Evolutionary conservation across 2,888 invertebrate species (phyloP).

Genomic region (Cyrtodaria siliqua): DNA sequence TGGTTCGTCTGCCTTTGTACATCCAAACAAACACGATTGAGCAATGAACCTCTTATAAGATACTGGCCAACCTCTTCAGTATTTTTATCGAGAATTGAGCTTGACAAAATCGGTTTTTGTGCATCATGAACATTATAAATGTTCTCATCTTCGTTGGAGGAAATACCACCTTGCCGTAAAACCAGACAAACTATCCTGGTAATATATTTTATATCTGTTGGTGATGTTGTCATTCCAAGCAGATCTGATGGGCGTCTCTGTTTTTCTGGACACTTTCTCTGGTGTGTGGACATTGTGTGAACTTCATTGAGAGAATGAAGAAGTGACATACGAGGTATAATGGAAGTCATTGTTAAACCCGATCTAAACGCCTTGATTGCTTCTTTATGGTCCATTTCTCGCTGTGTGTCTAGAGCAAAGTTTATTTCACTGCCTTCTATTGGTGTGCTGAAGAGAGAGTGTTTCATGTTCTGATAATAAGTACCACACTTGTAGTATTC

Average conservation of each 20-base stretch:
- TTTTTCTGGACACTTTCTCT: too few species aligned
- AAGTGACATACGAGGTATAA: conserved; percentile 27
- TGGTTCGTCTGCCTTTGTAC: too few species aligned
- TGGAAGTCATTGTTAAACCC: conserved; percentile 9
- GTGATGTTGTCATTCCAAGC: conserved; percentile 13
- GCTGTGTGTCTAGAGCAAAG: conserved; percentile 50
- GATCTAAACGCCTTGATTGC: conserved; percentile 19
- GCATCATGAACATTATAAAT: conserved; percentile 20
- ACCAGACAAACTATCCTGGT: conserved; percentile 21
- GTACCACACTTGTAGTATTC: conserved; percentile 36
- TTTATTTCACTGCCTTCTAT: conserved; percentile 30
- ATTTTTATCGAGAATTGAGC: too few species aligned
- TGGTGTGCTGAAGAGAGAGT: conserved; percentile 41
- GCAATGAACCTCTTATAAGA: too few species aligned
- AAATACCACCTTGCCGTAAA: conserved; percentile 16
- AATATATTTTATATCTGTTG: conserved; percentile 38
- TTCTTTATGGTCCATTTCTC: conserved; percentile 26
- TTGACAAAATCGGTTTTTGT: too few species aligned
- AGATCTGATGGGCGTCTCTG: not conserved
- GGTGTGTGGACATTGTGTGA: not conserved
- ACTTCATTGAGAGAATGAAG: conserved; percentile 27
- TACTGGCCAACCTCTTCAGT: too few species aligned
- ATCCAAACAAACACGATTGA: too few species aligned
- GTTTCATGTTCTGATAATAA: conserved; percentile 48
- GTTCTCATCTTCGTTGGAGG: too few species aligned